Evolutionary conservation across 2,797 vertebrate species (phyloP).

Genomic region (Trichosurus vulpecula): DNA sequence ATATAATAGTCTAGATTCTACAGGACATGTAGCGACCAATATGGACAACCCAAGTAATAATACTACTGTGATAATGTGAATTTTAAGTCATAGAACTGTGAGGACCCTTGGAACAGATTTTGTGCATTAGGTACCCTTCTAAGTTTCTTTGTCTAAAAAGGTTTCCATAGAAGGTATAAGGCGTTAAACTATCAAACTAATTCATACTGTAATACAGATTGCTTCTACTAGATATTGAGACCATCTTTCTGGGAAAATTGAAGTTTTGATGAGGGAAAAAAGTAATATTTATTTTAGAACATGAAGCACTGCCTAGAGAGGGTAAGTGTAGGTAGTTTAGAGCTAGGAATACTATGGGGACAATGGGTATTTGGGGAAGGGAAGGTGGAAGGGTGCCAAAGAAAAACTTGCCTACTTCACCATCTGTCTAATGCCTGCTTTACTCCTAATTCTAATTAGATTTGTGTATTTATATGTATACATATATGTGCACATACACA

Average conservation of each 20-base stretch:
- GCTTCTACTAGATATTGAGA: not conserved
- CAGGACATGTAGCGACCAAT: not conserved
- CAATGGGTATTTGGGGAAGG: not conserved
- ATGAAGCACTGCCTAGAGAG: not conserved
- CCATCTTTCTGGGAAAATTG: not conserved
- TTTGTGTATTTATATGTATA: not conserved
- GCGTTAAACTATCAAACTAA: not conserved
- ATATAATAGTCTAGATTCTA: not conserved
- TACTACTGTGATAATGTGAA: not conserved
- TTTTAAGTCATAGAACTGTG: not conserved
- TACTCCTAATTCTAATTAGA: not conserved
- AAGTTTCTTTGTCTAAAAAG: not conserved
- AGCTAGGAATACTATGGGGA: not conserved
- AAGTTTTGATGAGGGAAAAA: not conserved
- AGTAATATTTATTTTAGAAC: not conserved
- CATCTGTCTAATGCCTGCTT: not conserved
- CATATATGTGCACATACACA: accelerated
- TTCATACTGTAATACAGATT: not conserved
- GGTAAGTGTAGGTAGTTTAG: not conserved
- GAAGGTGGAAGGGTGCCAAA: not conserved
- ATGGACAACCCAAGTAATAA: not conserved
- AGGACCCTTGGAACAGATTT: not conserved
- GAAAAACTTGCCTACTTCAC: not conserved
- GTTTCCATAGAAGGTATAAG: not conserved
- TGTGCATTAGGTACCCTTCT: not conserved